Evolutionary conservation across 1,140 invertebrate genomes (phyloP), one percentile per base, ranked within the genome.

Genomic region (Heliconius congener): DNA sequence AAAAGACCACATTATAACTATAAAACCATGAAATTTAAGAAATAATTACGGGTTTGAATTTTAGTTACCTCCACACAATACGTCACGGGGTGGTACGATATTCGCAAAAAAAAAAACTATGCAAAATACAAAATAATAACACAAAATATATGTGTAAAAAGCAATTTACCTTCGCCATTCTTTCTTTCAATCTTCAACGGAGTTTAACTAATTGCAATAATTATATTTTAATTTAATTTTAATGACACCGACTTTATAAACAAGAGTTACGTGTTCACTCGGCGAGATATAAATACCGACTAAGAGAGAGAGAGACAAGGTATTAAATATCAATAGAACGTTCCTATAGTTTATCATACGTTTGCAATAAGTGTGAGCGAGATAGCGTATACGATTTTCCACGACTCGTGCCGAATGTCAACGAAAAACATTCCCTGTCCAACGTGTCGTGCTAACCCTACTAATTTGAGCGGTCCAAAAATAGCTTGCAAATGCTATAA

Each of bases 131-230:
- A 71, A 71, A 73, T 76, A 27, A 39, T 73, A 66, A 66, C 50
- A 50, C 74, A 73, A 57, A 73, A 73, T 74, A 6, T 16, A 46
- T 73, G 72, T 34, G 27, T 57, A 80, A 77, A 81, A 81, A 82
- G 77, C 37, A 82, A 83, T 76, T 91, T 93, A 93, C 91, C 91
- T 93, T 91, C 8, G 92, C 90, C 92, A 93, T 92, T 71, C 76
- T 82, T 84, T 81, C 76, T 80, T 79, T 79, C 81, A 77, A 23
- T 84, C 84, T 86, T 84, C 77, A 80, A 71, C 16, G 52, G 13
- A 76, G 46, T 77, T 50, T 37, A 57, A 80, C 46, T 66, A 78
- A 57, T 27, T 77, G 76, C 81, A 60, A 75, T 77, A 71, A 79
- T 74, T 76, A 77, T 89, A 30, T 86, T 87, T 91, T 84, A 87